A percentile compares a stretch with the other conserved stretches of the same genome.
phyloP scores from a whole-genome alignment of 2,113 vertebrate species.

The Gobio gobio region DNA sequence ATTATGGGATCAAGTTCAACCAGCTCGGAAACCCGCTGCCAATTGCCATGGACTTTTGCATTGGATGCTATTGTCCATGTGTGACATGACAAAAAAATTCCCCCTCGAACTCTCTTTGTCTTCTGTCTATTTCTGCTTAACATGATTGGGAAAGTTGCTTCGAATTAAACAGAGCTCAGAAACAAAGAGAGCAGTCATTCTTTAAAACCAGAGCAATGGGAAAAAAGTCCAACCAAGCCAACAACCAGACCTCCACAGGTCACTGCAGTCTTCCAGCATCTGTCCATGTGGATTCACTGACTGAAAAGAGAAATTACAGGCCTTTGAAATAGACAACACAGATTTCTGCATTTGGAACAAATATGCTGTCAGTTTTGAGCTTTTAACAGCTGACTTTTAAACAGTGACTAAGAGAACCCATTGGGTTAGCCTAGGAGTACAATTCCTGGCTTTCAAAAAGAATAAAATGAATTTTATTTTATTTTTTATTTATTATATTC shows the following conservation, averaged over 20 bases:
- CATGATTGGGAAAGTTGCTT: slow-evolving; percentile 33
- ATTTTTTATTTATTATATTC: background rate
- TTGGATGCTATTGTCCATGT: slow-evolving; percentile 45
- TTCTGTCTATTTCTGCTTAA: slow-evolving; percentile 28
- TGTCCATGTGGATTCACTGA: slow-evolving; percentile 27
- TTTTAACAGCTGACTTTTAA: background rate
- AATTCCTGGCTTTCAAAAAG: background rate
- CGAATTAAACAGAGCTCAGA: slow-evolving; percentile 49
- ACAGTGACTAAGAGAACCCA: background rate
- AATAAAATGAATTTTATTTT: background rate
- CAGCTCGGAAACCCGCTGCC: slow-evolving; percentile 46
- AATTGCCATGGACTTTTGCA: slow-evolving; percentile 41
- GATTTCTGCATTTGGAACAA: background rate
- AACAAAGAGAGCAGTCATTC: slow-evolving; percentile 54
- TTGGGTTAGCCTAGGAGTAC: background rate
- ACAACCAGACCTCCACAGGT: slow-evolving; percentile 29
- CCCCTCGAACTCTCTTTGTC: slow-evolving; percentile 35
- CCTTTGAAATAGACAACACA: slow-evolving; percentile 22
- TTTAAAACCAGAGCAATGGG: slow-evolving; percentile 40
- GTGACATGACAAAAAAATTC: slow-evolving; percentile 53
- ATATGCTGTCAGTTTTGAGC: background rate
- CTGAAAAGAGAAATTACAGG: slow-evolving; percentile 31
- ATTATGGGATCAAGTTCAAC: slow-evolving; percentile 56
- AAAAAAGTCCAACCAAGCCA: slow-evolving; percentile 11
- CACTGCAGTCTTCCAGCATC: slow-evolving; percentile 14